Conservation (phyloP, 2,888 invertebrate genomes). For the Deroplatys truncata region DNA sequence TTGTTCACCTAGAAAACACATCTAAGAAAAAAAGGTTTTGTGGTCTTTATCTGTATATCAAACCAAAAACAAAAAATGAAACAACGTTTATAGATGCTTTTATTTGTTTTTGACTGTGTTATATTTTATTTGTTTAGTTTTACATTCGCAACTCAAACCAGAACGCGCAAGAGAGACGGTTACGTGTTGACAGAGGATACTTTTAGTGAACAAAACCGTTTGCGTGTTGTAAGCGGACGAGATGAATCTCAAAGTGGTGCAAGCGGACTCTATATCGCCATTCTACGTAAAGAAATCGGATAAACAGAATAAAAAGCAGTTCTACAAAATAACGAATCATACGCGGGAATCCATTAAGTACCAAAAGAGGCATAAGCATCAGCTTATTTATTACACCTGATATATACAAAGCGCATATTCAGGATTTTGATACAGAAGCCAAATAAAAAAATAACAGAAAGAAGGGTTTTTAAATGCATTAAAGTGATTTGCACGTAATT, state of each 20-base stretch:
- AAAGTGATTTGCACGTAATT: no score
- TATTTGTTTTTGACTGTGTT: background rate
- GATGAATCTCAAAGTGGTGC: background rate
- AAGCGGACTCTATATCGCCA: background rate
- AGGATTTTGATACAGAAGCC: no score
- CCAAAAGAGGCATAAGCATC: no score
- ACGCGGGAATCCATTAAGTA: no score
- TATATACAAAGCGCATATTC: no score
- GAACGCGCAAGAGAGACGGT: background rate
- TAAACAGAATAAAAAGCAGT: no score
- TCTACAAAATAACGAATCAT: no score
- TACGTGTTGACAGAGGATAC: background rate
- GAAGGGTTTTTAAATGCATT: no score
- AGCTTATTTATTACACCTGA: no score
- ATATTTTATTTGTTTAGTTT: background rate
- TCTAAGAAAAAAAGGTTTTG: slow-evolving; percentile 8
- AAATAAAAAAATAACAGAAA: no score
- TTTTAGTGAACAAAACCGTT: background rate
- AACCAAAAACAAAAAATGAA: background rate
- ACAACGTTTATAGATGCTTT: background rate
- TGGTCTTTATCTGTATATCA: background rate
- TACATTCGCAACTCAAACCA: background rate
- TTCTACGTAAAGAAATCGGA: no score
- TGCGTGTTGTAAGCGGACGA: background rate
- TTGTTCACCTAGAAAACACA: slow-evolving; percentile 1